phyloP scores from a whole-genome alignment of 92 coral and sea anemone species.

The Meandrina meandrites region DNA sequence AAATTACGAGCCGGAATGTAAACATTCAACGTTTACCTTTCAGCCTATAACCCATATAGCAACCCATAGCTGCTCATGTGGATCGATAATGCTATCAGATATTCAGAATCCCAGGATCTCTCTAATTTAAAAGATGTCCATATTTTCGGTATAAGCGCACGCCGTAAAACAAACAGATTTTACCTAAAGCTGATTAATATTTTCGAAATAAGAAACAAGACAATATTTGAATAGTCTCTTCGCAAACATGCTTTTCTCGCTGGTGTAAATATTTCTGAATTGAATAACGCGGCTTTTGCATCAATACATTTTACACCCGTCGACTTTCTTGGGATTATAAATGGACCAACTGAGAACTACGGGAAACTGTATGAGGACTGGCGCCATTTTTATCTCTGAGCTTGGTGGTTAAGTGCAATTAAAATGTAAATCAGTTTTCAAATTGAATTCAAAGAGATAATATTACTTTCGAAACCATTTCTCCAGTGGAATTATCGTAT shows the following conservation, averaged over 20 bases:
- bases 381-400: background rate
- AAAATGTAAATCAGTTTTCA: constrained; percentile 12
- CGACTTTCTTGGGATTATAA: background rate
- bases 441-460: background rate
- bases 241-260: constrained; percentile 18
- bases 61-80: background rate
- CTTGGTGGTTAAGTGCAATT: background rate
- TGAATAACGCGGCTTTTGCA: background rate
- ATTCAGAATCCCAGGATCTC: background rate
- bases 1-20: constrained; percentile 5
- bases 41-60: background rate
- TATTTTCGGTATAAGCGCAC: background rate
- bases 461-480: background rate
- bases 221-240: constrained; percentile 22
- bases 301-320: background rate
- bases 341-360: background rate
- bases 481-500: constrained; percentile 6
- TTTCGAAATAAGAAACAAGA: background rate
- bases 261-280: constrained; percentile 1
- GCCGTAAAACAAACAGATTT: background rate
- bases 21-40: constrained; percentile 5
- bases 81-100: background rate
- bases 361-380: background rate
- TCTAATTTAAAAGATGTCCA: background rate
- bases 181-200: background rate